Base-by-base conservation (phyloP, 2,888 invertebrate genomes). In the Latrodectus elegans region DNA sequence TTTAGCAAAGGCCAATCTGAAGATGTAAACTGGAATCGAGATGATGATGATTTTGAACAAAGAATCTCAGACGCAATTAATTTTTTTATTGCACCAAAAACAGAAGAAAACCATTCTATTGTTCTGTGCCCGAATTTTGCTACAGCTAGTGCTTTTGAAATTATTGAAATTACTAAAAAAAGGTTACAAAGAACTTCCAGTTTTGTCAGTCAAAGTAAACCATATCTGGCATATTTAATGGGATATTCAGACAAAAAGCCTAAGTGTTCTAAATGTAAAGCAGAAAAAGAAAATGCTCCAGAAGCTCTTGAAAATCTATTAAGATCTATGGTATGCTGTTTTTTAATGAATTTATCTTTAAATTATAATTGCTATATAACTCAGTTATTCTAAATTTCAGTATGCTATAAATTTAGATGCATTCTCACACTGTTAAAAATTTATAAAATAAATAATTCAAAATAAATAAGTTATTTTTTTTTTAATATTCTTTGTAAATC, bases 11-110 rank as follows among this genome's bases (percentile, higher is more conserved):
- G 4, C 38, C 38, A 4, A 6, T 38, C 38, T 38, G 38, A 38
- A 38, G 38, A 38, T 38, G 38, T 38, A 4, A 26, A 17, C 10
- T 67, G 17, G 67, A 12, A 67, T 15, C 17, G 11, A 11, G 67
- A 67, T 67, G n/a, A n/a, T 67, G 67, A 67, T 9, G 26, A 67
- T 67, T 67, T 67, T n/a, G n/a, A 67, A 22, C 17, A 67, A 17
- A 65, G 12, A 22, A 65, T 12, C n/a, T 17, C 15, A 65, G 14
- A 22, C n/a, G 65, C 11, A 4, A 26, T 22, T 14, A n/a, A 26
- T n/a, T 10, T 11, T 67, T 10, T 12, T 22, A 26, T 22, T 67
- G 67, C 17, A 67, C 67, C 67, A 17, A 26, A n/a, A 11, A 67
- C 17, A n/a, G n/a, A 67, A 67, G 17, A 14, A n/a, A 15, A n/a